These are phyloP conservation scores for Scolopax mira DNA, from an alignment of 2,113 vertebrate species.

Conservation along the genomic window DNA sequence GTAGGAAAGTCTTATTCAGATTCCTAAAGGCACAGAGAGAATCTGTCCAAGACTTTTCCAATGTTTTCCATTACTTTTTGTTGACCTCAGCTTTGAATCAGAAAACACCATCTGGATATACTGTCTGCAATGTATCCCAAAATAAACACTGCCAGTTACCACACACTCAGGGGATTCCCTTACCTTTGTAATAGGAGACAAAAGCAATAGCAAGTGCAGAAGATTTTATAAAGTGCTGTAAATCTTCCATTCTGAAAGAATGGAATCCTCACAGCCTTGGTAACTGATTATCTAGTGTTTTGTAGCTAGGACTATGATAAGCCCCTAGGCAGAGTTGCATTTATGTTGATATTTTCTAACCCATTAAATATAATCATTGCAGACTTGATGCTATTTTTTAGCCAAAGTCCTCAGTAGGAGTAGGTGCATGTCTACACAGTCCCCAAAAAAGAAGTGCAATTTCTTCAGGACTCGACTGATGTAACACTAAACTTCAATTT, in stretches of 20 bases:
- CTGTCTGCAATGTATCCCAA: not conserved
- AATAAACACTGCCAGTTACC: not conserved
- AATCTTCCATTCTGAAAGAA: not conserved
- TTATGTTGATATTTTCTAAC: not conserved
- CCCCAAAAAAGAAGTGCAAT: not conserved
- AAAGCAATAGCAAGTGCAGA: not conserved
- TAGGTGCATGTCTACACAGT: not conserved
- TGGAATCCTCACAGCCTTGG: not conserved
- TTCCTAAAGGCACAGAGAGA: not conserved
- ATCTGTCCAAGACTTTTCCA: not conserved
- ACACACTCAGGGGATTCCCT: not conserved
- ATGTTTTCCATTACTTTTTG: slow-evolving; percentile 27
- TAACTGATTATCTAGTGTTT: not conserved
- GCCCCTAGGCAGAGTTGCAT: not conserved
- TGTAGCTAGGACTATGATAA: not conserved
- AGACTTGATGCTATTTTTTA: not conserved
- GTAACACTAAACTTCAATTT: not conserved
- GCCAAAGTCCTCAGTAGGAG: not conserved
- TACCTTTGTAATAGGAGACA: not conserved
- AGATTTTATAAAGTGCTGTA: not conserved
- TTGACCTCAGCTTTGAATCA: slow-evolving; percentile 21
- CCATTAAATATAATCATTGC: not conserved
- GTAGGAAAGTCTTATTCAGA: not conserved
- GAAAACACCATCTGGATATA: slow-evolving; percentile 15
- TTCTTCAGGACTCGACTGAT: not conserved